phyloP scores from a whole-genome alignment of 2,888 invertebrate species.

The Ormyrus pomaceus region DNA sequence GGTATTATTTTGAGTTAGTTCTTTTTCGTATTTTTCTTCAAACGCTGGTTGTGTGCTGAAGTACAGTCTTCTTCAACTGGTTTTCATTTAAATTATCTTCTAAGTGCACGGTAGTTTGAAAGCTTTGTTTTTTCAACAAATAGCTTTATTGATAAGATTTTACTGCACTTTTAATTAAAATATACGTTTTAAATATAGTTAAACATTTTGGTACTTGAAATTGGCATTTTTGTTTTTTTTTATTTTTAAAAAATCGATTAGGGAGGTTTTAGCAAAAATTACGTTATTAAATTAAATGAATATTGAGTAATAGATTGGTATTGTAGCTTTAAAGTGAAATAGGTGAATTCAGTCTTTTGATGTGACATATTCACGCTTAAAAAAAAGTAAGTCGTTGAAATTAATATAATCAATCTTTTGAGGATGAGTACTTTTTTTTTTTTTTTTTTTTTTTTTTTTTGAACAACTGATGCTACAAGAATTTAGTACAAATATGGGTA shows the following conservation, averaged over 20 bases:
- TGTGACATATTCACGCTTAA: too few relatives aligned
- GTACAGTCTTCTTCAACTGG: slow-evolving; percentile 36
- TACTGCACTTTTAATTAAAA: slow-evolving; percentile 10
- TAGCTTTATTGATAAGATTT: slow-evolving; percentile 23
- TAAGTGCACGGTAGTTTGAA: slow-evolving; percentile 67
- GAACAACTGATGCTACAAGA: too few relatives aligned
- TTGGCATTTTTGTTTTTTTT: too few relatives aligned
- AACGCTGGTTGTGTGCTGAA: slow-evolving; percentile 22
- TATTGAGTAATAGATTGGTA: too few relatives aligned
- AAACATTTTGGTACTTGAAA: slow-evolving; percentile 1
- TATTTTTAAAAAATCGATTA: slow-evolving; percentile 3
- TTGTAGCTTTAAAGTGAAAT: too few relatives aligned
- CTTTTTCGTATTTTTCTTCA: slow-evolving; percentile 36
- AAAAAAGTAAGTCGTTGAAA: too few relatives aligned
- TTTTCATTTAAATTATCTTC: slow-evolving; percentile 62
- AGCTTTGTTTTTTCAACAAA: slow-evolving; percentile 41
- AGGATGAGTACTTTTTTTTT: too few relatives aligned
- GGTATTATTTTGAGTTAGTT: slow-evolving; percentile 17
- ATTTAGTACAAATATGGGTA: too few relatives aligned
- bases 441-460: too few relatives aligned
- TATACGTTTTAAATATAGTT: not conserved
- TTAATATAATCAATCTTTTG: too few relatives aligned
- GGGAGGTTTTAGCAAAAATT: not conserved
- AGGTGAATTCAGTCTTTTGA: too few relatives aligned
- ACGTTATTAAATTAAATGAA: too few relatives aligned